Conservation (phyloP, 30 jellyfish, hydroid and myxozoan genomes). For the Sanderia malayensis region DNA sequence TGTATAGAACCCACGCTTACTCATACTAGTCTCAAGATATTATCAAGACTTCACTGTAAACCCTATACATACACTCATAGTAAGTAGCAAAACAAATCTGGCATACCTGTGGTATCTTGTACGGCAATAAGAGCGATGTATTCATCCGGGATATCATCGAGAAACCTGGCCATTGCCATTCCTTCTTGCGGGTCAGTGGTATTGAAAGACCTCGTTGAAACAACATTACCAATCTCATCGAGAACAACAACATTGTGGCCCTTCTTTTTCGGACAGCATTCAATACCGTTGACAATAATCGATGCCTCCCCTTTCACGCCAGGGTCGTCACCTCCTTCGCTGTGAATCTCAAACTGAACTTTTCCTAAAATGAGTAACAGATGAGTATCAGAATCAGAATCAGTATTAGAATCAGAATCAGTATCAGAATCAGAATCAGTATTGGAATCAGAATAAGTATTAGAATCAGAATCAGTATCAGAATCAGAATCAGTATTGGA, state of each 20-base stretch:
- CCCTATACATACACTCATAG: too few species aligned
- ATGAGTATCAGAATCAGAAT: too few species aligned
- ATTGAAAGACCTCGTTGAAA: slow-evolving; percentile 67
- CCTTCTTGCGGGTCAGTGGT: slow-evolving; percentile 74
- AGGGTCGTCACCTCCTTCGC: slow-evolving; percentile 91
- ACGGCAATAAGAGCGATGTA: slow-evolving; percentile 88
- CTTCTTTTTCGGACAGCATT: slow-evolving; percentile 69
- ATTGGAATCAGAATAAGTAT: too few species aligned
- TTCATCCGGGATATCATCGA: slow-evolving; percentile 88
- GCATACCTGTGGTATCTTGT: slow-evolving; percentile 83
- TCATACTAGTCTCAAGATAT: too few species aligned
- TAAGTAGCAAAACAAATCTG: too few species aligned
- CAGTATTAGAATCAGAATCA: too few species aligned
- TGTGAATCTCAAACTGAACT: slow-evolving; percentile 88
- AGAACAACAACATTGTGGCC: slow-evolving; percentile 89
- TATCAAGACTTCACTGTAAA: too few species aligned
- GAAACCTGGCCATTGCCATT: slow-evolving; percentile 78
- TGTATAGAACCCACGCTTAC: too few species aligned
- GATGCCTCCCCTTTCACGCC: slow-evolving; percentile 73
- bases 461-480: too few species aligned
- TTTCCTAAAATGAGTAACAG: slow-evolving; percentile 57
- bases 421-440: too few species aligned
- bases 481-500: too few species aligned
- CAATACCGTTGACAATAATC: slow-evolving; percentile 80
- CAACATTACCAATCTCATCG: slow-evolving; percentile 81